Evolutionary conservation across 2,888 invertebrate genomes (phyloP), one percentile per base, ranked within the genome.

Genomic region (Hedya salicella): DNA sequence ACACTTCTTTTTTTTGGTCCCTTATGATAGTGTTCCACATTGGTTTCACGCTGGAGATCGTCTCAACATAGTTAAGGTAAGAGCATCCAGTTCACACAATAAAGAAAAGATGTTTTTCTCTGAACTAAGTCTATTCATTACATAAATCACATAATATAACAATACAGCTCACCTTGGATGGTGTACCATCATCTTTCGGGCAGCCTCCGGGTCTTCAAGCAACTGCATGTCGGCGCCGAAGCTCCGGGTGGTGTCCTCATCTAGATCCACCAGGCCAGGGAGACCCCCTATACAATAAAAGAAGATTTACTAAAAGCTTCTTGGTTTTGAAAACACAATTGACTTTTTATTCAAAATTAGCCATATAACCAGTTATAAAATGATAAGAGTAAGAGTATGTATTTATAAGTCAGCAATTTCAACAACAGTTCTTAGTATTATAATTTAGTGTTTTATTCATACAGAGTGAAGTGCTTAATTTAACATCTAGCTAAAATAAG

Each of bases 151-250:
- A 11, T 6, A 36, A 4, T 16, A 1, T 44, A 30, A 16, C 36
- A 21, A 14, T 3, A 52, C 5, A 50, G 14, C 17, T 69, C 78
- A 91, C 91, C 87, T 86, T 11, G 86, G 87, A 62, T 82, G 81
- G 1, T 88, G 88, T 19, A 91, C 90, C 83, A 86, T 85, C 82
- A 87, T 86, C 77, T 89, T 87, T 60, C 86, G 82, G 32, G 83
- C 64, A 3, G 81, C 66, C 17, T 75, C 70, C 0, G 75, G 71
- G 19, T 85, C 81, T 62, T 86, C 81, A 16, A 77, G 70, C 3
- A 73, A 71, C 65, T 83, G 84, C 57, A 82, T 76, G 6, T 83
- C 78, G 1, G 83, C 73, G 40, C 81, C 78, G 48, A 77, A 78
- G 69, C 75, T 80, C 16, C 77, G 72, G 1, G 80, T 73, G 16